phyloP scores from a whole-genome alignment of 2,888 invertebrate genomes.

The Parascotia fuliginaria region DNA sequence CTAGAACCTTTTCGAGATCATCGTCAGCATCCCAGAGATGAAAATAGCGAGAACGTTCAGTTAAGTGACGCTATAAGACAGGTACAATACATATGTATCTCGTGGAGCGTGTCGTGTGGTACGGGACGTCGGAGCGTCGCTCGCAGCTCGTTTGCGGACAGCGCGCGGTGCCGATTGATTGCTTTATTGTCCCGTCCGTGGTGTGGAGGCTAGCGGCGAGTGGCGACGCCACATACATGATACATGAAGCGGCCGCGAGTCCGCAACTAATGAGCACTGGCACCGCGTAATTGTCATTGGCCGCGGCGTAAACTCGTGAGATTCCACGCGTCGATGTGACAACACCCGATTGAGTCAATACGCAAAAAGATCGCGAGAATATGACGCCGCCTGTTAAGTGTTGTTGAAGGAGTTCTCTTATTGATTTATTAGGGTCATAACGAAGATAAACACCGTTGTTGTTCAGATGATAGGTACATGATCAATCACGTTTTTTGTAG shows the following conservation, averaged over 20 bases:
- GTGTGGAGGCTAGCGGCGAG: constrained; percentile 50
- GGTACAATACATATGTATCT: constrained; percentile 50
- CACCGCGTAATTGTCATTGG: constrained; percentile 76
- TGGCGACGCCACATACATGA: constrained; percentile 79
- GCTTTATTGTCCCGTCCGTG: constrained; percentile 78
- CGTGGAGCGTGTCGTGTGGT: constrained; percentile 32
- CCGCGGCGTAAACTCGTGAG: constrained; percentile 55
- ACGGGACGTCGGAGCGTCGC: constrained; percentile 49
- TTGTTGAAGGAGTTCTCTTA: constrained; percentile 51
- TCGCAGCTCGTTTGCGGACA: constrained; percentile 67
- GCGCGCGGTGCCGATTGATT: constrained; percentile 74
- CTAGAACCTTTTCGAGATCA: constrained; percentile 33
- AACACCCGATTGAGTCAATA: constrained; percentile 62
- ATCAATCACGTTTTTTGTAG: constrained; percentile 31
- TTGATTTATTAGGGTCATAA: constrained; percentile 66
- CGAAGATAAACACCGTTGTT: constrained; percentile 51
- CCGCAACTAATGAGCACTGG: constrained; percentile 75
- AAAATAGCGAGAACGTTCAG: constrained; percentile 23
- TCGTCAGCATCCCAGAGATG: constrained; percentile 24
- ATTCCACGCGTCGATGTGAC: constrained; percentile 52
- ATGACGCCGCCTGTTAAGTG: constrained; percentile 61
- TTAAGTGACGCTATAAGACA: constrained; percentile 41
- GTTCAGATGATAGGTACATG: constrained; percentile 45
- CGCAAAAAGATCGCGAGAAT: constrained; percentile 61
- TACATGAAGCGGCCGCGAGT: constrained; percentile 75